phyloP scores from a whole-genome alignment of 1,140 invertebrate species.

The Megathymus violae region DNA sequence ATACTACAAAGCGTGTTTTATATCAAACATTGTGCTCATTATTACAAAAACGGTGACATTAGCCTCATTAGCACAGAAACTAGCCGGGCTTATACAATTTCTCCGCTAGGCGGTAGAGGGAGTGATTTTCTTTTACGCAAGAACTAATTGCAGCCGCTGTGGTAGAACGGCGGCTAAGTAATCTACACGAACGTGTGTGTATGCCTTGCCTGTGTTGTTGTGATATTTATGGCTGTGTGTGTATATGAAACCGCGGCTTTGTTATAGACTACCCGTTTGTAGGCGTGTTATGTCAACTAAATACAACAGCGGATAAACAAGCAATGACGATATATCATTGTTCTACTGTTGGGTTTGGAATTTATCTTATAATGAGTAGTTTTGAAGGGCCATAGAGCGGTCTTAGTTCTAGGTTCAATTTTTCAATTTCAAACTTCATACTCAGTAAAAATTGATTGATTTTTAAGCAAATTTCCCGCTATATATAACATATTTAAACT shows the following conservation, averaged over 20 bases:
- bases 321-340: too few species aligned
- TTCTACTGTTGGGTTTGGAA: too few species aligned
- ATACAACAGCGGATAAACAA: too few species aligned
- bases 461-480: too few species aligned
- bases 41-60: constrained; percentile 1
- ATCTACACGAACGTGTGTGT: constrained; percentile 9
- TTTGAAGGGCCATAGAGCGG: too few species aligned
- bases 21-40: neutral
- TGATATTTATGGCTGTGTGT: neutral
- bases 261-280: neutral
- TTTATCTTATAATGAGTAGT: too few species aligned
- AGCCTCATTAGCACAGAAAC: constrained; percentile 27
- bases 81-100: constrained; percentile 7
- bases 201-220: neutral
- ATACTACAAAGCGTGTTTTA: too few species aligned
- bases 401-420: too few species aligned
- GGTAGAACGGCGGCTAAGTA: constrained; percentile 27
- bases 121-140: constrained; percentile 26
- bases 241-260: neutral
- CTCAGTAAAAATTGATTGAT: too few species aligned
- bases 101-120: constrained; percentile 3
- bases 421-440: too few species aligned
- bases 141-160: constrained; percentile 25
- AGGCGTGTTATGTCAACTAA: too few species aligned
- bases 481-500: too few species aligned